A percentile compares a stretch with the other conserved stretches of the same genome.
Conservation (phyloP, 1,140 invertebrate genomes). For the Octopus sinensis region DNA sequence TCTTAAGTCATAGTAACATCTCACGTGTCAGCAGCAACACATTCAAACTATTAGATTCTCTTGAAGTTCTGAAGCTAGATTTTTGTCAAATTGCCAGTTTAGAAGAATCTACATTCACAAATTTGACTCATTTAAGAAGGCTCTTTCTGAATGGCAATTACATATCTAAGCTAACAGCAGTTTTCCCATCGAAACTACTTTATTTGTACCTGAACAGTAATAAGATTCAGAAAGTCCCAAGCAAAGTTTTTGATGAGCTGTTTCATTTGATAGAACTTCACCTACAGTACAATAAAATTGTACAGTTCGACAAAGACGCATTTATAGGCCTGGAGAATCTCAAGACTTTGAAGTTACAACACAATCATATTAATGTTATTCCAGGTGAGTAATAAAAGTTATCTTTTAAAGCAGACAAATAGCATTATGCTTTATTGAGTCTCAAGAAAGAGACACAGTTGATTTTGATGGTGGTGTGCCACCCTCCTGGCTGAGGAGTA, state of each 20-base stretch:
- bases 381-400: not conserved
- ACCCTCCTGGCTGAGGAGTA: too few relatives aligned
- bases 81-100: slow-evolving; percentile 30
- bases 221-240: slow-evolving; percentile 25
- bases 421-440: too few relatives aligned
- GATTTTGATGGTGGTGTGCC: too few relatives aligned
- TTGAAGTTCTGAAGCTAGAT: slow-evolving; percentile 33
- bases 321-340: slow-evolving; percentile 35
- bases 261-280: slow-evolving; percentile 31
- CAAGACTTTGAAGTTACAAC: slow-evolving; percentile 30
- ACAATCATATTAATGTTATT: slow-evolving; percentile 33
- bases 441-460: too few relatives aligned
- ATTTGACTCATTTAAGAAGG: slow-evolving; percentile 28
- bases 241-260: slow-evolving; percentile 30
- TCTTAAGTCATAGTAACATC: slow-evolving; percentile 36
- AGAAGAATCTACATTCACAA: slow-evolving; percentile 28
- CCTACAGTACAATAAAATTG: slow-evolving; percentile 32
- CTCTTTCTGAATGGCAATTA: slow-evolving; percentile 36
- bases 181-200: slow-evolving; percentile 31
- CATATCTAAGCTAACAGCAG: slow-evolving; percentile 29
- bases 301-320: slow-evolving; percentile 26
- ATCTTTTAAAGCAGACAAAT: too few relatives aligned
- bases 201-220: slow-evolving; percentile 37
- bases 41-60: slow-evolving; percentile 31
- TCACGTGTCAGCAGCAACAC: slow-evolving; percentile 24